Evolutionary conservation across 2,888 invertebrate species (phyloP).

Genomic region (Drosophila histrio): DNA sequence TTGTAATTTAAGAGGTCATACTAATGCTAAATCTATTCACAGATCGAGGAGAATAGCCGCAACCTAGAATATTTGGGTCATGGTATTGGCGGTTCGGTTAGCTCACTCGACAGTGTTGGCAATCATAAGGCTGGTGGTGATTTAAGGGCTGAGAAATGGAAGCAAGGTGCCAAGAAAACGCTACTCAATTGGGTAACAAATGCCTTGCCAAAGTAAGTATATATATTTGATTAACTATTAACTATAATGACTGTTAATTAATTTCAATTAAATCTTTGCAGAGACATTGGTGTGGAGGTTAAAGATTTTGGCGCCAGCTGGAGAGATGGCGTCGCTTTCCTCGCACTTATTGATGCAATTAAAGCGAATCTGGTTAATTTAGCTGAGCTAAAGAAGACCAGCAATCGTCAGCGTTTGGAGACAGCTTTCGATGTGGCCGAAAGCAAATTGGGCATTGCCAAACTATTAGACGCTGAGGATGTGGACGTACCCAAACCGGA

Average conservation of each 20-base stretch:
- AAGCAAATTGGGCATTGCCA: conserved; percentile 94
- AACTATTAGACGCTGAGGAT: conserved; percentile 96
- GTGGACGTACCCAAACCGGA: conserved; percentile 98
- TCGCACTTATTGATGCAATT: conserved; percentile 97
- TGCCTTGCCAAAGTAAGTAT: conserved; percentile 91
- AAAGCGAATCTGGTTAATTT: conserved; percentile 96
- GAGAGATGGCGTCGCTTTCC: conserved; percentile 97
- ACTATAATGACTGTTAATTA: neutral
- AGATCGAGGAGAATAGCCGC: conserved; percentile 98
- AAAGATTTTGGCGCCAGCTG: conserved; percentile 97
- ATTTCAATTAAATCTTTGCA: conserved; percentile 81
- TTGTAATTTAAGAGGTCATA: neutral
- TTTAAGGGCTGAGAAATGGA: conserved; percentile 89
- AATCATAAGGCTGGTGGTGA: conserved; percentile 85
- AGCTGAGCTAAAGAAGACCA: conserved; percentile 90
- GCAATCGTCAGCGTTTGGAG: conserved; percentile 93
- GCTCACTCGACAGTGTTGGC: conserved; percentile 92
- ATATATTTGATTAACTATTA: too few species aligned
- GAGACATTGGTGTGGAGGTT: conserved; percentile 94
- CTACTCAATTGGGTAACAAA: conserved; percentile 97
- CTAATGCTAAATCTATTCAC: conserved; percentile 45
- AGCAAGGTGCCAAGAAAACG: conserved; percentile 95
- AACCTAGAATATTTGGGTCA: conserved; percentile 94
- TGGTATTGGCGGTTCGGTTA: conserved; percentile 91
- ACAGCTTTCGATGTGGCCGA: conserved; percentile 97